Conservation (phyloP, 1,140 invertebrate genomes). For the Zaprionus taronus region DNA sequence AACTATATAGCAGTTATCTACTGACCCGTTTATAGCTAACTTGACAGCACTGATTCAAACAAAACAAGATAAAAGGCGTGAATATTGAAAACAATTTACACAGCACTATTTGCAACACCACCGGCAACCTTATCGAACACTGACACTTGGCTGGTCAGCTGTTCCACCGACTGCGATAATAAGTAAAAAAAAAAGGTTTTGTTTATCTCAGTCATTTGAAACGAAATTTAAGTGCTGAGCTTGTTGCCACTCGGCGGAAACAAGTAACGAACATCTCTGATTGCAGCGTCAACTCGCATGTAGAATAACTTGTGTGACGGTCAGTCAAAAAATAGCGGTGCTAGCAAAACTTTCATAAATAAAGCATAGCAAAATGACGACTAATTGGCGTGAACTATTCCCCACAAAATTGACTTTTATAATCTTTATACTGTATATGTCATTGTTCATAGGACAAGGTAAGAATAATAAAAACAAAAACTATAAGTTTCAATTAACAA, state of each 20-base stretch:
- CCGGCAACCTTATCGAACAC: not conserved
- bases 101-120: not conserved
- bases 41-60: not conserved
- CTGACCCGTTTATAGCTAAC: not conserved
- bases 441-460: conserved; percentile 93
- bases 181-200: conserved; percentile 29
- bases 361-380: conserved; percentile 62
- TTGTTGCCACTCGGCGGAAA: conserved; percentile 33
- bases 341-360: conserved; percentile 33
- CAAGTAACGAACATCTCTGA: conserved; percentile 51
- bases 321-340: conserved; percentile 32
- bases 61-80: not conserved
- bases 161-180: not conserved
- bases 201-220: conserved; percentile 24
- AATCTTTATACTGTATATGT: conserved; percentile 93
- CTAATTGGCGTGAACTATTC: conserved; percentile 90
- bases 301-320: not conserved
- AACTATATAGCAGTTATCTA: too few species aligned
- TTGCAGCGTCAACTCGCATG: conserved; percentile 29
- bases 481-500: not conserved
- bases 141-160: not conserved
- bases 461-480: conserved; percentile 19
- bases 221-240: conserved; percentile 29
- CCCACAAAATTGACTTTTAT: conserved; percentile 91
- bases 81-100: not conserved